Evolutionary conservation across 2,888 invertebrate genomes (phyloP).

Genomic region (Sphaerolaimus hirsutus): DNA sequence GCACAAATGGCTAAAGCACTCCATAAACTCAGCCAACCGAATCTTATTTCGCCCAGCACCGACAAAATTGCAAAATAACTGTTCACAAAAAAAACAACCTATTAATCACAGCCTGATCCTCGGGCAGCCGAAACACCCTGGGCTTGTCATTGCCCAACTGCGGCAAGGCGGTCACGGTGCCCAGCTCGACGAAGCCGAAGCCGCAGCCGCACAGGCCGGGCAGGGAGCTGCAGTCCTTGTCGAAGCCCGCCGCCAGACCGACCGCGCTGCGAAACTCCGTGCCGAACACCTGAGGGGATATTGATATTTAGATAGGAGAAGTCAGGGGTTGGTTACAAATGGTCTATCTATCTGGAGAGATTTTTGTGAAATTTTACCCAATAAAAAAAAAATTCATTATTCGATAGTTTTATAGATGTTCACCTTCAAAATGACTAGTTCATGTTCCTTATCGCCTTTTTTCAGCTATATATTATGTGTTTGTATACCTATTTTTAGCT

Average conservation of each 20-base stretch:
- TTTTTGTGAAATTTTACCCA: no score
- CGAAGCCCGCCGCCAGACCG: conserved; percentile 87
- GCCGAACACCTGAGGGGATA: not conserved
- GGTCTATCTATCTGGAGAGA: no score
- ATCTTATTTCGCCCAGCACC: no score
- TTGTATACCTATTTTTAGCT: no score
- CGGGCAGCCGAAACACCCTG: conserved; percentile 58
- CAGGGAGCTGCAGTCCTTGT: conserved; percentile 76
- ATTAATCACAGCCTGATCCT: conserved; percentile 49
- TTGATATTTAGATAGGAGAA: not conserved
- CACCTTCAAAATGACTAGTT: not conserved
- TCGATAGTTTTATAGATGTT: no score
- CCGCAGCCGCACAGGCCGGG: conserved; percentile 48
- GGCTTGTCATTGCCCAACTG: conserved; percentile 79
- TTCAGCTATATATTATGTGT: no score
- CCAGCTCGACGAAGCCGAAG: conserved; percentile 60
- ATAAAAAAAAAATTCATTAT: no score
- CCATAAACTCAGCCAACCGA: no score
- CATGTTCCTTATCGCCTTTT: not conserved
- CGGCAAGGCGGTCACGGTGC: conserved; percentile 74
- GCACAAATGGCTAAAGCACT: no score
- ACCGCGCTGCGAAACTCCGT: conserved; percentile 53
- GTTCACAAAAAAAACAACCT: not conserved
- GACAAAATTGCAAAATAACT: no score
- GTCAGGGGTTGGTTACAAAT: no score